A percentile compares a stretch with the other conserved stretches of the same genome.
phyloP scores from a whole-genome alignment of 2,888 invertebrate species.

The Conomelus anceps region DNA sequence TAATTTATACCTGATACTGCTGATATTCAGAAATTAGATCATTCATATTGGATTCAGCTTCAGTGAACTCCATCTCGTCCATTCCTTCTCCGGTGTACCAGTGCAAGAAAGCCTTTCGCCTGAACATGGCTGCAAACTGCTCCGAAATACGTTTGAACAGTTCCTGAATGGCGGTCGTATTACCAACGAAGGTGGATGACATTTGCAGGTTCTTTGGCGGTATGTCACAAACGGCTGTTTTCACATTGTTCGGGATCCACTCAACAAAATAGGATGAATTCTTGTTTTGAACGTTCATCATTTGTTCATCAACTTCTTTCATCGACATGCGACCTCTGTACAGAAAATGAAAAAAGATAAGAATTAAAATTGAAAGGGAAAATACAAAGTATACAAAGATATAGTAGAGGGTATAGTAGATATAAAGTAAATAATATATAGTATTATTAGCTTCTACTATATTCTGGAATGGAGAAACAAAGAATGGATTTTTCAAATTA shows the following conservation, averaged over 20 bases:
- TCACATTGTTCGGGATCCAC: conserved; percentile 43
- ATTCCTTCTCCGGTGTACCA: conserved; percentile 69
- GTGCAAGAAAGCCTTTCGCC: conserved; percentile 56
- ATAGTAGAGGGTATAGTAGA: too few relatives aligned
- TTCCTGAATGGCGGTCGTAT: conserved; percentile 49
- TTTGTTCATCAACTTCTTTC: conserved; percentile 49
- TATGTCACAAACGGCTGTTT: conserved; percentile 55
- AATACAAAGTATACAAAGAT: neutral
- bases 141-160: conserved; percentile 49
- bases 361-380: neutral
- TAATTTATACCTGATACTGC: conserved; percentile 66
- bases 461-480: too few relatives aligned
- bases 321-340: conserved; percentile 39
- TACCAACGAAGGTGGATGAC: conserved; percentile 54
- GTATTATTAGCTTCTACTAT: too few relatives aligned
- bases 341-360: too few relatives aligned
- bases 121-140: conserved; percentile 53
- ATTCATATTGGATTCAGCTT: conserved; percentile 69
- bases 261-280: conserved; percentile 42
- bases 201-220: conserved; percentile 53
- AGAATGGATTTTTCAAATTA: too few relatives aligned
- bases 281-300: conserved; percentile 46
- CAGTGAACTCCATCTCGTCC: conserved; percentile 67
- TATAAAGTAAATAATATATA: too few relatives aligned
- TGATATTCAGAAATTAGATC: conserved; percentile 87